phyloP scores from a whole-genome alignment of 2,113 vertebrate species.

The Pterocles gutturalis region DNA sequence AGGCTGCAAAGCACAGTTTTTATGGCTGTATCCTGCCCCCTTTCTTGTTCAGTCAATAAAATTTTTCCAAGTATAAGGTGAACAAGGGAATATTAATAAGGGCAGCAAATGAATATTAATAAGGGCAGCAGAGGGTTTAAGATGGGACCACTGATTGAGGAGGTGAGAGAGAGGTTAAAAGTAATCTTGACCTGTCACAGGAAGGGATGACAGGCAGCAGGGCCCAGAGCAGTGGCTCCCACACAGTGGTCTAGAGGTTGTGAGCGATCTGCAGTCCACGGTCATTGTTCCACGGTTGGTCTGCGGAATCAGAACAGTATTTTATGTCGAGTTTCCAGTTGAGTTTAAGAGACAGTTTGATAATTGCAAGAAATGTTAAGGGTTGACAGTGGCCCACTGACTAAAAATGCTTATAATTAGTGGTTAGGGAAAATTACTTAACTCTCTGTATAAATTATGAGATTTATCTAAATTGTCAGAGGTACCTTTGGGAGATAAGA shows the following conservation, averaged over 20 bases:
- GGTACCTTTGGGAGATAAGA: not conserved
- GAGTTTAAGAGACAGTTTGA: not conserved
- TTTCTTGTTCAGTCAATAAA: not conserved
- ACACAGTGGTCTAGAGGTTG: not conserved
- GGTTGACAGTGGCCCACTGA: not conserved
- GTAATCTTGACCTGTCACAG: not conserved
- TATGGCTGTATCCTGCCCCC: not conserved
- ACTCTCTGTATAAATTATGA: fast-evolving
- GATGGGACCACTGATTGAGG: not conserved
- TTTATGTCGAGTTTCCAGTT: not conserved
- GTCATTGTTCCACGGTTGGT: not conserved
- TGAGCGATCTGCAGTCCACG: not conserved
- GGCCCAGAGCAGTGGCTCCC: not conserved
- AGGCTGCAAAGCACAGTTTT: not conserved
- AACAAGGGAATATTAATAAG: not conserved
- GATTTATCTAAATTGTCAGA: not conserved
- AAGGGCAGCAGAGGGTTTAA: not conserved
- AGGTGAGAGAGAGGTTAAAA: not conserved
- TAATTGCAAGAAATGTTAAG: not conserved
- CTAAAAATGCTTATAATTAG: not conserved
- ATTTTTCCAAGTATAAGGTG: not conserved
- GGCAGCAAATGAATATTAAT: not conserved
- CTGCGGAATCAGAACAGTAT: not conserved
- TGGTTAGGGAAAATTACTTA: not conserved
- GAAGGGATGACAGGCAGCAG: not conserved